Percentiles rank a stretch among this genome's conserved stretches.
phyloP scores from a whole-genome alignment of 2,113 vertebrate genomes.

The Raphicerus campestris region DNA sequence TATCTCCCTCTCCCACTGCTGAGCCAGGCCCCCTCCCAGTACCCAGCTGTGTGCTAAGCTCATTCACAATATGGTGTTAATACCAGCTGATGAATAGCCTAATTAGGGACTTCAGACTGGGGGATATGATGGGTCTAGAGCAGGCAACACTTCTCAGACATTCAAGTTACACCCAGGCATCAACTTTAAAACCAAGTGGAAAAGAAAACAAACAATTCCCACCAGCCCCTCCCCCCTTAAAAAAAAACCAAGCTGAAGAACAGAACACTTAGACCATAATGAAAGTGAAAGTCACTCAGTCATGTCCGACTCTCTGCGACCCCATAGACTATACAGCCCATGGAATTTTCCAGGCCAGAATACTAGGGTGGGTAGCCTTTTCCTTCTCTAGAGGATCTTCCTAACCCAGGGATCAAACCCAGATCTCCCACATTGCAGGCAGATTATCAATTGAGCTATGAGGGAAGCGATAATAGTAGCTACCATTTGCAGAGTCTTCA shows the following conservation, averaged over 20 bases:
- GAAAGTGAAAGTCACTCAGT: background rate
- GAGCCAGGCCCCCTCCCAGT: background rate
- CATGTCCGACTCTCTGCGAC: rapidly evolving
- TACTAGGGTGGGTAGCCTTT: background rate
- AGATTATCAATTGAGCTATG: background rate
- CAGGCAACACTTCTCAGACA: background rate
- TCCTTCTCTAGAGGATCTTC: background rate
- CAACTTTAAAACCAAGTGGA: background rate
- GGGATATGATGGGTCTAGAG: background rate
- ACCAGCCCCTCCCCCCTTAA: background rate
- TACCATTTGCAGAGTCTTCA: background rate
- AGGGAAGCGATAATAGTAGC: background rate
- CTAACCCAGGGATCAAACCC: background rate
- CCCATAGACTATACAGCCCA: background rate
- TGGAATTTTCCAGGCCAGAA: background rate
- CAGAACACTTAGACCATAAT: background rate
- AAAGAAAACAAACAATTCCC: background rate
- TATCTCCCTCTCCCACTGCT: background rate
- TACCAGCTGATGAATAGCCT: background rate
- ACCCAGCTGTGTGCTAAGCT: background rate
- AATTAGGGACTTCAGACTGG: background rate
- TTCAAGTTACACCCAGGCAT: background rate
- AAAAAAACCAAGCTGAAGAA: background rate
- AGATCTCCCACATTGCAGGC: background rate
- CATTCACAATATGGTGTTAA: background rate